phyloP scores from a whole-genome alignment of 2,888 invertebrate genomes.

The Hirtodrosophila histrioides region DNA sequence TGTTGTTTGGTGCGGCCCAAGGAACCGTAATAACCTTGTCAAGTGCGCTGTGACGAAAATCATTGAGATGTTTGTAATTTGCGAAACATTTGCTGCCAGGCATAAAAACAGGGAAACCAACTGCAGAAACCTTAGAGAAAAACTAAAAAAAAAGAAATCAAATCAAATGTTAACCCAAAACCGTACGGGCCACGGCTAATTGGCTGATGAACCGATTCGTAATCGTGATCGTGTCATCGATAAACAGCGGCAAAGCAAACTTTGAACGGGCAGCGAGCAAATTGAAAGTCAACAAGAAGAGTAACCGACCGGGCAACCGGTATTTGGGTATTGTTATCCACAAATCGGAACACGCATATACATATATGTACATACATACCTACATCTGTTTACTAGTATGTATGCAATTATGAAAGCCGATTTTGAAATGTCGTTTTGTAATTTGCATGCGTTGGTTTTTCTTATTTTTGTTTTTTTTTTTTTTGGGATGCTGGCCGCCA shows the following conservation, averaged over 20 bases:
- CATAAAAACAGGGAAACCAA: constrained; percentile 43
- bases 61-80: constrained; percentile 53
- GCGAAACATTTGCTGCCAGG: constrained; percentile 67
- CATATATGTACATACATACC: constrained; percentile 3
- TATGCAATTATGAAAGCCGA: constrained; percentile 62
- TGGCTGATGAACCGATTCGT: constrained; percentile 40
- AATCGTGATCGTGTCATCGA: constrained; percentile 66
- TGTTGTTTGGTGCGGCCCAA: constrained; percentile 36
- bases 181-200: constrained; percentile 43
- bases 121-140: constrained; percentile 35
- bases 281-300: constrained; percentile 43
- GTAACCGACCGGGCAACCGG: constrained; percentile 20
- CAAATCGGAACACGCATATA: constrained; percentile 34
- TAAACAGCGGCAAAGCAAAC: constrained; percentile 49
- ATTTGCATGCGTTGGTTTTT: constrained; percentile 36
- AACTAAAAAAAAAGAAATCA: constrained; percentile 17
- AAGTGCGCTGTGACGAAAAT: constrained; percentile 28
- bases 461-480: constrained; percentile 11
- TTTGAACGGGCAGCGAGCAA: constrained; percentile 18
- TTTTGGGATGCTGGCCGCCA: constrained; percentile 21
- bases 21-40: constrained; percentile 72
- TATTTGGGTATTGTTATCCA: constrained; percentile 21
- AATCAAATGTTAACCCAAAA: not conserved
- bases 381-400: constrained; percentile 8
- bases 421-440: constrained; percentile 67